Evolutionary conservation across 2,797 vertebrate species (phyloP).

Genomic region (Emys orbicularis): DNA sequence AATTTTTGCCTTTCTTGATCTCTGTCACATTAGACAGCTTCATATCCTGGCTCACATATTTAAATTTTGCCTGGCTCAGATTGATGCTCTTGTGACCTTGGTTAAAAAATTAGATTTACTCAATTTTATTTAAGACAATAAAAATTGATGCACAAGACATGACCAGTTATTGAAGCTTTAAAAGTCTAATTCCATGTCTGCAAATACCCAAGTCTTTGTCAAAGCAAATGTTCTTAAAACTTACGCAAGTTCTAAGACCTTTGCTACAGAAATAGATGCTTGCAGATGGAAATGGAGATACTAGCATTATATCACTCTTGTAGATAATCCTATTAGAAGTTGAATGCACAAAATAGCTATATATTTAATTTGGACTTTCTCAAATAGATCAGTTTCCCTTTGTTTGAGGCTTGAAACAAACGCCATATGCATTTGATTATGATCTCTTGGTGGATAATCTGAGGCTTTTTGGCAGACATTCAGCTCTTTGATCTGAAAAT

Average conservation of each 20-base stretch:
- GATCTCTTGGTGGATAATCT: neutral
- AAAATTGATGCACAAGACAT: neutral
- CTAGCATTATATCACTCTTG: neutral
- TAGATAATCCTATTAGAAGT: neutral
- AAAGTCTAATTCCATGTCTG: neutral
- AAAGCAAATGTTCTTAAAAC: conserved; percentile 22
- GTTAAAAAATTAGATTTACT: conserved; percentile 18
- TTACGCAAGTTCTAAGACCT: neutral
- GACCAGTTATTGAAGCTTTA: neutral
- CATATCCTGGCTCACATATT: neutral
- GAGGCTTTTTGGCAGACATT: neutral
- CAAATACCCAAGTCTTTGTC: neutral
- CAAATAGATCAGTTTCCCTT: neutral
- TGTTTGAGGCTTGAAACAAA: neutral
- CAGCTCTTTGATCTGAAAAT: neutral
- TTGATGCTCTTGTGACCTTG: neutral
- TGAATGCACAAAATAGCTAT: neutral
- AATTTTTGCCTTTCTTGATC: neutral
- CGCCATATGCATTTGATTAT: neutral
- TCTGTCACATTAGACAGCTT: neutral
- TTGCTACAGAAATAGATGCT: neutral
- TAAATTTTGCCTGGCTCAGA: neutral
- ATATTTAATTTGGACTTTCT: neutral
- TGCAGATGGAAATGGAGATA: fast-evolving
- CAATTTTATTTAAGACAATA: conserved; percentile 15